These are phyloP conservation scores for Trinorchestia longiramus DNA, from an alignment of 1,140 invertebrate genomes.

Conservation along the genomic window DNA sequence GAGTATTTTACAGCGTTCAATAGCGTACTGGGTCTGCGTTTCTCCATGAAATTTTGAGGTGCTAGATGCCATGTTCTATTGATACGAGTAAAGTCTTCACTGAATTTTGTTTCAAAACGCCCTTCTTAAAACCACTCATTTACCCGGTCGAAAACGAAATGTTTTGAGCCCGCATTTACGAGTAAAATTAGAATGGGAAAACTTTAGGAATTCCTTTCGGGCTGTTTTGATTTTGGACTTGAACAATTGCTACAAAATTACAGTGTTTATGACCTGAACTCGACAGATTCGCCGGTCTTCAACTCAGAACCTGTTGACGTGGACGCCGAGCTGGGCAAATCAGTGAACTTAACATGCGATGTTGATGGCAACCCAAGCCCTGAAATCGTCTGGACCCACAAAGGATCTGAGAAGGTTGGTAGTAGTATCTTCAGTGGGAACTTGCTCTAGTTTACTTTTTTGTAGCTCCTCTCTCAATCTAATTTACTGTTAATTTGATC, in stretches of 20 bases:
- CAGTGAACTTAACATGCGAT: slow-evolving; percentile 70
- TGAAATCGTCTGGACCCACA: slow-evolving; percentile 70
- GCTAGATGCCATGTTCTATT: too few species aligned
- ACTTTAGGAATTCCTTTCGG: background rate
- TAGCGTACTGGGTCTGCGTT: too few species aligned
- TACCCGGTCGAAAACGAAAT: too few species aligned
- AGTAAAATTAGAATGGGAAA: too few species aligned
- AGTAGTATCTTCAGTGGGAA: background rate
- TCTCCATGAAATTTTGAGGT: too few species aligned
- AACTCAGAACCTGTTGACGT: slow-evolving; percentile 68
- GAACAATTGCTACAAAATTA: background rate
- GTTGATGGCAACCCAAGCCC: slow-evolving; percentile 72
- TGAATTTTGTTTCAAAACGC: too few species aligned
- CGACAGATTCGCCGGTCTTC: slow-evolving; percentile 71
- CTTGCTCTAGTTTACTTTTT: background rate
- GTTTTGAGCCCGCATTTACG: too few species aligned
- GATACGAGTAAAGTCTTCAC: too few species aligned
- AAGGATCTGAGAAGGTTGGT: slow-evolving; percentile 61
- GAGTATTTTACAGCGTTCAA: too few species aligned
- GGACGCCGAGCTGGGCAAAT: slow-evolving; percentile 69
- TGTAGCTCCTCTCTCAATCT: background rate
- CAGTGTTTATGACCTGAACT: background rate
- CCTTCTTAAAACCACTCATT: too few species aligned
- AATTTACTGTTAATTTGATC: background rate
- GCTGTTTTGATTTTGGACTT: background rate